phyloP scores from a whole-genome alignment of 2,888 invertebrate species.

The Tinea pellionella region DNA sequence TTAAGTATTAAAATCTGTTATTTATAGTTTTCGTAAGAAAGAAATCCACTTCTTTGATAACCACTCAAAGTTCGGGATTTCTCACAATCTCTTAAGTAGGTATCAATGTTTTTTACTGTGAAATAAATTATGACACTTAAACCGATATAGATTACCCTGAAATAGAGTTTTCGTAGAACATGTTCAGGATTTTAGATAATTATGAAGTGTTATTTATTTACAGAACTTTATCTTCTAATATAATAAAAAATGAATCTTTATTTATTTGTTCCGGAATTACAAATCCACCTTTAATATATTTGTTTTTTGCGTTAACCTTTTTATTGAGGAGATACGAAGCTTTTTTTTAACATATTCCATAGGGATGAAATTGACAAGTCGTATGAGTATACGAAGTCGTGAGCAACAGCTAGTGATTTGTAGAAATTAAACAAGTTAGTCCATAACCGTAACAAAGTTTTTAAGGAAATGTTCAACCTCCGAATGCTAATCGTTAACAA shows the following conservation, averaged over 20 bases:
- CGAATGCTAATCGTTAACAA: background rate
- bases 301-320: no score
- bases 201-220: background rate
- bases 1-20: background rate
- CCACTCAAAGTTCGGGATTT: background rate
- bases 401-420: no score
- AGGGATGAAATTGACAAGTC: no score
- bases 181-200: background rate
- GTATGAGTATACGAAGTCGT: no score
- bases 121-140: conserved; percentile 6
- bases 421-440: no score
- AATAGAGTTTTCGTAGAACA: background rate
- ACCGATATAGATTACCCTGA: background rate
- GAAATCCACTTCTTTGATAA: background rate
- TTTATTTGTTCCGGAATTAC: no score
- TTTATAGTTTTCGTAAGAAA: background rate
- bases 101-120: background rate
- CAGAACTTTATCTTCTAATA: no score
- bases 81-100: background rate
- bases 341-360: no score
- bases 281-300: no score
- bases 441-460: background rate
- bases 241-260: no score
- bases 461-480: background rate
- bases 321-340: no score